phyloP scores from a whole-genome alignment of 1,140 invertebrate genomes.

The Wiebesia pumilae region DNA sequence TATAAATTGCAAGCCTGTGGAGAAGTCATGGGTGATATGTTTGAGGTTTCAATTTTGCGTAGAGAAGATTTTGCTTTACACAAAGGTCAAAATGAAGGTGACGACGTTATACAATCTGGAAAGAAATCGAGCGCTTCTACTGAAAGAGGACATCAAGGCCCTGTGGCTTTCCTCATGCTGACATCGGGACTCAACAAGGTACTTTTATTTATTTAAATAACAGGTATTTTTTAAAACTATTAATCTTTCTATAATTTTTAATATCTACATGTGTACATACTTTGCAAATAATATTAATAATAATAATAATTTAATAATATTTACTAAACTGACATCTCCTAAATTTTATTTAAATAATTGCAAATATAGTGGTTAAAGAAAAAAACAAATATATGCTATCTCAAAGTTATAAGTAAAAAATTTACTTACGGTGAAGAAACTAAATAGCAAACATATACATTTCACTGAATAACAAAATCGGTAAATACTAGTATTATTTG shows the following conservation, averaged over 20 bases:
- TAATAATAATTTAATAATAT: no score
- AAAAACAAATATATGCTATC: no score
- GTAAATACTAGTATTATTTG: no score
- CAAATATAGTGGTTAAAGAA: no score
- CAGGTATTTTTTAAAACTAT: background rate
- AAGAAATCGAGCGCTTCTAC: constrained; percentile 81
- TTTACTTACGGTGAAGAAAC: no score
- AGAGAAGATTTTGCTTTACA: constrained; percentile 89
- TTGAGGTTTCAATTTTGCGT: constrained; percentile 92
- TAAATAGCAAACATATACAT: no score
- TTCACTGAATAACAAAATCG: no score
- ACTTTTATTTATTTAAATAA: no score
- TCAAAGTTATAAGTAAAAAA: no score
- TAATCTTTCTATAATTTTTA: background rate
- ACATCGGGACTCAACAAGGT: constrained; percentile 91
- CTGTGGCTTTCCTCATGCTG: constrained; percentile 92
- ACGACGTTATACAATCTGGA: constrained; percentile 90
- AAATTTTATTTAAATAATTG: no score
- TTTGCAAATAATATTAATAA: no score
- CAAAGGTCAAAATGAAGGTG: constrained; percentile 85
- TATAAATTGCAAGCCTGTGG: constrained; percentile 83
- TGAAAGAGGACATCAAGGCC: constrained; percentile 89
- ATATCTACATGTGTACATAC: background rate
- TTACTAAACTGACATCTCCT: no score
- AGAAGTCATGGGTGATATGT: constrained; percentile 88